These are phyloP conservation scores for Cheilosia grossa DNA, from an alignment of 2,888 invertebrate species.

Conservation along the genomic window DNA sequence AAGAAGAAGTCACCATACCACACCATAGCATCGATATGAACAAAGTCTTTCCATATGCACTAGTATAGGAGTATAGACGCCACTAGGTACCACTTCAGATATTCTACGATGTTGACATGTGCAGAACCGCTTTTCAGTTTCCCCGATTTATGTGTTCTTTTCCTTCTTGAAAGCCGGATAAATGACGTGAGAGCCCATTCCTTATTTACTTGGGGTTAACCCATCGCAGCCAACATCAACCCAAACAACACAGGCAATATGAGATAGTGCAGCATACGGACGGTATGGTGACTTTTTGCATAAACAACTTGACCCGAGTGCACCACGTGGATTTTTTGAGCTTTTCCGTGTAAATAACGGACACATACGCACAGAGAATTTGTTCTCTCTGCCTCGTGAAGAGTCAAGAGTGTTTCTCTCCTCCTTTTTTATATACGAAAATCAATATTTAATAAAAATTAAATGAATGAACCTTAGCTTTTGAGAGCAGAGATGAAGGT, in stretches of 20 bases:
- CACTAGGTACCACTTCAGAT: constrained; percentile 27
- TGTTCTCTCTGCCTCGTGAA: constrained; percentile 32
- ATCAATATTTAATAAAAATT: constrained; percentile 71
- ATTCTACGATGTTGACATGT: constrained; percentile 44
- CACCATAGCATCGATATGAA: neutral
- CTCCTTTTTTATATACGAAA: constrained; percentile 31
- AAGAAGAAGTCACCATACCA: neutral
- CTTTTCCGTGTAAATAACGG: constrained; percentile 44
- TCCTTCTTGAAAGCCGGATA: constrained; percentile 12
- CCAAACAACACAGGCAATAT: neutral
- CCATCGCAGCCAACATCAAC: constrained; percentile 3
- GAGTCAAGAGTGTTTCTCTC: constrained; percentile 25
- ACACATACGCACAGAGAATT: constrained; percentile 20
- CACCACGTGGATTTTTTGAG: constrained; percentile 67
- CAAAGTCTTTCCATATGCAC: too few species aligned
- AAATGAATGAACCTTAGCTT: constrained; percentile 72
- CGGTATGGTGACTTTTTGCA: constrained; percentile 13
- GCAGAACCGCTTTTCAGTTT: constrained; percentile 29
- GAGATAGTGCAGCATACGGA: constrained; percentile 27
- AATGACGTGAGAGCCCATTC: constrained; percentile 12
- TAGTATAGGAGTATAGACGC: constrained; percentile 15
- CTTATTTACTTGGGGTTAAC: constrained; percentile 33
- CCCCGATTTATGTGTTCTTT: constrained; percentile 11
- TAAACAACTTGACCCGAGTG: constrained; percentile 55
- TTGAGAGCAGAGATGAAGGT: constrained; percentile 21